Evolutionary conservation across 2,888 invertebrate genomes (phyloP), one percentile per base, ranked within the genome.

Genomic region (Plagiodera versicolora): DNA sequence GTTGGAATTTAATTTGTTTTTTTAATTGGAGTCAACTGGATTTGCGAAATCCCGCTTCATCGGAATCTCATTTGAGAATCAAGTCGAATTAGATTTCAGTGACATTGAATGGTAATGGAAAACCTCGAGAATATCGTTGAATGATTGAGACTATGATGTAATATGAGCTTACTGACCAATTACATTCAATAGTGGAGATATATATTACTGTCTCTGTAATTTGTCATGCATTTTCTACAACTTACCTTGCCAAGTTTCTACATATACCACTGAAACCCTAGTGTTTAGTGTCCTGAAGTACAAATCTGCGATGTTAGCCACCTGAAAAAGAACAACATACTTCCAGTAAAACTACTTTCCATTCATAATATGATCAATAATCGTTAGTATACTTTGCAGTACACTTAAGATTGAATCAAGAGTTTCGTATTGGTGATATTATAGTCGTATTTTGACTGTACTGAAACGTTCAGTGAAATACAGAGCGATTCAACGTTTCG

Each of bases 241-340:
- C 64, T 61, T 55, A 73, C 73, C 92, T 81, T 92, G 91, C 98
- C 98, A 98, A 59, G 96, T 93, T 84, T 98, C 98, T 79, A 96
- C 91, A 83, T 98, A 98, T 63, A 96, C 94, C 71, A 98, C 90
- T 10, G 96, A 94, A 50, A 98, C 93, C 69, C 97, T 86, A 53
- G 98, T 95, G 81, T 94, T 95, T 73, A 98, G 84, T 61, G 94
- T 93, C 67, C 95, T 91, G 70, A 80, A 80, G 68, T 80, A 80
- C 88, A 96, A 84, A 85, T 98, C 98, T 63, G 97, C 95, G 78
- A 98, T 95, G 82, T 98, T 98, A 70, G 96, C 95, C 71, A 96
- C 94, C 86, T 96, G 95, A 14, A 39, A 4, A 39, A 2, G 14
- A 39, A 39, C 4, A 14, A 39, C n/a, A 39, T 14, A 14, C n/a